Evolutionary conservation across 2,113 vertebrate species (phyloP).

Genomic region (Passer domesticus): DNA sequence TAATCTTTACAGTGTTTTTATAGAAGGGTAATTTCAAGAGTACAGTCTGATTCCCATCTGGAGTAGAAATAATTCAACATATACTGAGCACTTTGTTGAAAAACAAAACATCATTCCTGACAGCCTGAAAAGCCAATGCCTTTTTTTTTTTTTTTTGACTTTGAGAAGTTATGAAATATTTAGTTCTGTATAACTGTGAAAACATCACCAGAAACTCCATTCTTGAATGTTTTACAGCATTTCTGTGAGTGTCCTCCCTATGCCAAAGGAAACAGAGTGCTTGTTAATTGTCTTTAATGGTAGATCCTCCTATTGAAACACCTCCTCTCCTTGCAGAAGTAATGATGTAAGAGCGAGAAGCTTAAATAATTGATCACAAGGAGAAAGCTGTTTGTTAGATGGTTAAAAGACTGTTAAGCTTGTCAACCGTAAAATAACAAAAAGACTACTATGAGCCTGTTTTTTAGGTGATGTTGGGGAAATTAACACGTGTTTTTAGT

Average conservation of each 20-base stretch:
- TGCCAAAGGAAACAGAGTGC: neutral
- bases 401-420: conserved; percentile 29
- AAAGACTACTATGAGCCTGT: neutral
- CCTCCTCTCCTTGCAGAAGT: conserved; percentile 33
- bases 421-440: conserved; percentile 13
- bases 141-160: neutral
- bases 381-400: conserved; percentile 45
- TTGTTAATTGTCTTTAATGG: conserved; percentile 46
- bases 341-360: conserved; percentile 22
- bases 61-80: conserved; percentile 18
- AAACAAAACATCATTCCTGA: neutral
- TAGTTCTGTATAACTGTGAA: neutral
- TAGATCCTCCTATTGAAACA: conserved; percentile 13
- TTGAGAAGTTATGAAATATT: conserved; percentile 25
- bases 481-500: conserved; percentile 37
- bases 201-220: neutral
- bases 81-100: neutral
- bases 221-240: conserved; percentile 6
- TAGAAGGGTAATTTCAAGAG: neutral
- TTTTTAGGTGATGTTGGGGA: conserved; percentile 25
- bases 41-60: conserved; percentile 6
- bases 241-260: conserved; percentile 4
- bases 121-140: neutral
- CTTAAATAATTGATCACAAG: conserved; percentile 51
- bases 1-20: conserved; percentile 4